Conservation (phyloP, 2,888 invertebrate genomes). For the Sycophila texana region DNA sequence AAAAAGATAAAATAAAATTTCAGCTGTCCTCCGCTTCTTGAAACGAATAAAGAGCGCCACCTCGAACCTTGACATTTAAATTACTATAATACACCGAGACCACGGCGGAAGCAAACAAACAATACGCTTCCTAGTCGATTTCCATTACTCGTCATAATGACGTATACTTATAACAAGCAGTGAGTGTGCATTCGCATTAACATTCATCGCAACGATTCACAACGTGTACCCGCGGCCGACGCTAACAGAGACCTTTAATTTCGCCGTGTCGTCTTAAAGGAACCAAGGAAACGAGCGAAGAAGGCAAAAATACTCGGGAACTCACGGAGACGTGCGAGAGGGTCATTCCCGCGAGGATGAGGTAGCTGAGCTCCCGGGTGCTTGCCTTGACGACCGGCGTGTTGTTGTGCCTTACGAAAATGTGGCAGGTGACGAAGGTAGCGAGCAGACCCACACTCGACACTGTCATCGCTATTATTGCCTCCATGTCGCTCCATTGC, state of each 20-base stretch:
- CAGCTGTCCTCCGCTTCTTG: no score
- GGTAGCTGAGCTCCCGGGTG: conserved; percentile 82
- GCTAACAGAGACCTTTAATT: background rate
- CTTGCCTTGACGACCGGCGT: conserved; percentile 88
- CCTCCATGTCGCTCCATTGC: conserved; percentile 80
- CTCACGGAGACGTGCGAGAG: conserved; percentile 67
- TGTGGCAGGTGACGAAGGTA: conserved; percentile 79
- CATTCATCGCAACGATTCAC: background rate
- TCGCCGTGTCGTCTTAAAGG: background rate
- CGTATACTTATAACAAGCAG: no score
- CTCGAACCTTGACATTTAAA: no score
- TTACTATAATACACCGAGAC: no score
- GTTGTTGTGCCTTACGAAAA: conserved; percentile 83
- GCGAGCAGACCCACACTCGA: conserved; percentile 81
- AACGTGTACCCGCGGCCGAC: background rate
- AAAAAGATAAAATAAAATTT: no score
- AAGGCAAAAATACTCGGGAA: background rate
- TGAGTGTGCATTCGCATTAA: background rate
- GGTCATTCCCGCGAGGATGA: conserved; percentile 80
- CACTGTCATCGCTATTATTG: conserved; percentile 80
- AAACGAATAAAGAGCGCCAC: no score
- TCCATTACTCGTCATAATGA: no score
- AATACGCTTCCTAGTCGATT: no score
- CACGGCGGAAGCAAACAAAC: no score
- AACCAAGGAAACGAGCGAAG: background rate